Conservation (phyloP, 2,888 invertebrate genomes). For the Tenthredo mesomela region DNA sequence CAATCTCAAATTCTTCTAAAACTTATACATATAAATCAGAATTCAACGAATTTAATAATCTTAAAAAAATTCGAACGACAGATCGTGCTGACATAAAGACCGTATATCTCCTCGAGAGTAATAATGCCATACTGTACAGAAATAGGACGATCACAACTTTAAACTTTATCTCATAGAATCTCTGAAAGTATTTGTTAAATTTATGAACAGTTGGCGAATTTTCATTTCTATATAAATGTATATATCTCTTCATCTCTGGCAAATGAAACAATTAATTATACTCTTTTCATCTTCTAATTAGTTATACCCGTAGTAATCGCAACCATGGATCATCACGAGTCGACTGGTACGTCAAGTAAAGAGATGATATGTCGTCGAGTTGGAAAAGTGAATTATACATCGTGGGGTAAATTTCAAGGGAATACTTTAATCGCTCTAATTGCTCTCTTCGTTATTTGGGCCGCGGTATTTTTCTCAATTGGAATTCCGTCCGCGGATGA, state of each 20-base stretch:
- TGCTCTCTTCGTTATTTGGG: conserved; percentile 28
- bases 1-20: not conserved
- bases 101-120: not conserved
- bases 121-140: not conserved
- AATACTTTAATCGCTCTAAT: conserved; percentile 23
- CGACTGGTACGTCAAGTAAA: not conserved
- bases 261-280: not conserved
- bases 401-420: conserved; percentile 24
- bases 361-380: not conserved
- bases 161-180: not conserved
- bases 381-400: not conserved
- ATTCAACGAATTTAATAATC: not conserved
- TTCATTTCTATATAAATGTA: not conserved
- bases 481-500: not conserved
- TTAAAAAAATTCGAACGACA: not conserved
- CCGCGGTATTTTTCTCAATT: conserved; percentile 32
- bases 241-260: not conserved
- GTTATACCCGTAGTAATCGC: not conserved
- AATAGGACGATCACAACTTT: not conserved
- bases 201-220: not conserved
- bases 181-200: not conserved
- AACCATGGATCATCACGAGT: conserved; percentile 40
- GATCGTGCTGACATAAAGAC: not conserved
- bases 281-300: not conserved
- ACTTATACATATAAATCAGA: not conserved